Conservation (phyloP, 2,888 invertebrate genomes). For the Drosophila prolongata region DNA sequence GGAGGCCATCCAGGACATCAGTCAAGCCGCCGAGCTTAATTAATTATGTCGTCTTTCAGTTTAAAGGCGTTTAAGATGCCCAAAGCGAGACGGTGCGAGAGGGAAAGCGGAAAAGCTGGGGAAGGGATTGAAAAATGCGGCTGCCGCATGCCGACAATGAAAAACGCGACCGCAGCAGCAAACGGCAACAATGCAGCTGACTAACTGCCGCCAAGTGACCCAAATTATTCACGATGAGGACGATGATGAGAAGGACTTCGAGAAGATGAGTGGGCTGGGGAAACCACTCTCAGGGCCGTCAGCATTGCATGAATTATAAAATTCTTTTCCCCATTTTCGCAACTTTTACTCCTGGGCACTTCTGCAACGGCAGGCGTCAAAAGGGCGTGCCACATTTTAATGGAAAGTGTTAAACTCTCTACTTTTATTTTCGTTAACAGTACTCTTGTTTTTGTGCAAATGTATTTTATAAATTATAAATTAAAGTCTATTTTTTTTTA, state of each 20-base stretch:
- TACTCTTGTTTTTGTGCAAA: too few relatives aligned
- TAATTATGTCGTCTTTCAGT: constrained; percentile 80
- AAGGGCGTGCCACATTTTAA: constrained; percentile 33
- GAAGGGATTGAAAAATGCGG: constrained; percentile 74
- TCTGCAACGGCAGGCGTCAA: constrained; percentile 61
- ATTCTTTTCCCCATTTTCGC: constrained; percentile 15
- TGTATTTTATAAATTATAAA: too few relatives aligned
- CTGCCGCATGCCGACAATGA: constrained; percentile 80
- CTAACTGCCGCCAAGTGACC: constrained; percentile 79
- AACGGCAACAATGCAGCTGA: constrained; percentile 71
- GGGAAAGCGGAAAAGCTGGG: constrained; percentile 7
- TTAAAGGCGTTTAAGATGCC: constrained; percentile 75
- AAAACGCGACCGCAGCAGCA: constrained; percentile 74
- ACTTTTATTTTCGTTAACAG: neutral
- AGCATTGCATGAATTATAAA: constrained; percentile 73
- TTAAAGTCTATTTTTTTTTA: too few relatives aligned
- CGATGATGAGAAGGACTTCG: constrained; percentile 23
- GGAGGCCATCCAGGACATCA: constrained; percentile 58
- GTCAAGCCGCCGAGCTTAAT: constrained; percentile 75
- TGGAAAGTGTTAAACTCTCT: constrained; percentile 43
- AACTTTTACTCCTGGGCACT: constrained; percentile 48
- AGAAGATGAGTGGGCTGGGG: constrained; percentile 34
- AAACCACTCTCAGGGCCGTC: constrained; percentile 43
- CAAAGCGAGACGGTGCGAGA: constrained; percentile 6
- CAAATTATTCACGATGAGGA: constrained; percentile 75